phyloP scores from a whole-genome alignment of 2,797 vertebrate species.

The Argyrosomus regius region DNA sequence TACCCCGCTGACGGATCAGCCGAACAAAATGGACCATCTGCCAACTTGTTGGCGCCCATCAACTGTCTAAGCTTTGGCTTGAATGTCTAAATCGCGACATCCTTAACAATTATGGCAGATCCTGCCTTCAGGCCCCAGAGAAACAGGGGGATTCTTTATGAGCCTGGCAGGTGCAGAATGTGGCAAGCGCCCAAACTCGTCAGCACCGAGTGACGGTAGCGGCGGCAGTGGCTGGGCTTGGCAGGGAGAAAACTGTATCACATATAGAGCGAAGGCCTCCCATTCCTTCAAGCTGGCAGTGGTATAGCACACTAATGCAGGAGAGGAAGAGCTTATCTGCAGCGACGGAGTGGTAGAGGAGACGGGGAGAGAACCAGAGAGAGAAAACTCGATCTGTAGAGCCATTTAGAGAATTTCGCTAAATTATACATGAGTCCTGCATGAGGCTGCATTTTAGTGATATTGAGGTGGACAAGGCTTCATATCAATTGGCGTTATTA shows the following conservation, averaged over 20 bases:
- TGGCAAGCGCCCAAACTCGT: constrained; percentile 76
- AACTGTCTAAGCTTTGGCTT: constrained; percentile 71
- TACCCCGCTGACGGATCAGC: constrained; percentile 65
- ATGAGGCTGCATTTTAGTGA: constrained; percentile 41
- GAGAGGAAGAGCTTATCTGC: constrained; percentile 66
- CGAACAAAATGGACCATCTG: constrained; percentile 76
- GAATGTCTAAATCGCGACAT: constrained; percentile 73
- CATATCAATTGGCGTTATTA: constrained; percentile 63
- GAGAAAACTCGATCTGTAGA: constrained; percentile 44
- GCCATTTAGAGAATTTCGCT: constrained; percentile 50
- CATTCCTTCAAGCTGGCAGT: constrained; percentile 66
- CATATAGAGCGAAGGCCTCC: constrained; percentile 65
- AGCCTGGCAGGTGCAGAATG: constrained; percentile 80
- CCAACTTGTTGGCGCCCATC: constrained; percentile 73
- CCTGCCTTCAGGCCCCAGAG: constrained; percentile 69
- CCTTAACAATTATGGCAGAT: constrained; percentile 80
- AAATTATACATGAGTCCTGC: constrained; percentile 61
- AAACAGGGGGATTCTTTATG: constrained; percentile 81
- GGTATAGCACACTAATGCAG: constrained; percentile 63
- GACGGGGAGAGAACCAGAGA: constrained; percentile 1
- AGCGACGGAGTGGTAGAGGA: constrained; percentile 46
- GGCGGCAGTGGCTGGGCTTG: constrained; percentile 61
- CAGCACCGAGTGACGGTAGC: constrained; percentile 62
- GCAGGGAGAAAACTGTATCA: constrained; percentile 74
- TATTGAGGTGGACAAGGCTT: constrained; percentile 66